Base-by-base conservation (phyloP, 2,113 vertebrate genomes). In the Pampusana beccarii region DNA sequence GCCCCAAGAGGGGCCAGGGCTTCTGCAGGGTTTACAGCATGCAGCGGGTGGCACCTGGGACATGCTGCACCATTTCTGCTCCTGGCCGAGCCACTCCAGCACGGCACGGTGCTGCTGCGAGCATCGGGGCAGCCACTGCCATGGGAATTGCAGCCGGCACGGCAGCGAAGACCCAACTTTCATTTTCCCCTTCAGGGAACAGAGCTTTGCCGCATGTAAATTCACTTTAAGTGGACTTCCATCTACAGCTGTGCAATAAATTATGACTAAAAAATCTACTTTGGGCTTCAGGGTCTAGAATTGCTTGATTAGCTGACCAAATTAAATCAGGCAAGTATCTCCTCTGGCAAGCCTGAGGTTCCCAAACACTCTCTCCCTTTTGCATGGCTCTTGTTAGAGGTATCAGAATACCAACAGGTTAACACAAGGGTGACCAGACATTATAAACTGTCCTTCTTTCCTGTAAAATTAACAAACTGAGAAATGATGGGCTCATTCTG, bases 21-120 rank as follows among this genome's bases (percentile, higher is more conserved):
- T 44, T 44, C 16, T 44, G 42, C 42, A 17, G 42, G 42, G 42
- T 44, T 44, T 44, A 16, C 42, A 44, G 42, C 42, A 44, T 16
- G 16, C 42, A 44, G 16, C 17, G 42, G 42, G 42, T 44, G 42
- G 42, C 42, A 44, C 42, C 42, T 44, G 42, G 42, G 42, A 44
- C 42, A 17, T 17, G 42, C 42, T 53, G 66, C 1, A 4, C 0
- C 2, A 44, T 46, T 90, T 51, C 74, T 71, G 85, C 71, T 46
- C 57, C 46, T 33, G 42, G 21, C 36, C 5, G 5, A 92, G 60
- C 56, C 1, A 2, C 69, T 50, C 31, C 8, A 4, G 67, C 5
- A 8, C 0, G 0, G 69, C 69, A 56, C 0, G 0, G 42, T 46
- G 69, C 67, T 3, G 3, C 70, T 60, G 74, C 0, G 0, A 75